Evolutionary conservation across 1,140 invertebrate species (phyloP).

Genomic region (Pseudomyrmex gracilis): DNA sequence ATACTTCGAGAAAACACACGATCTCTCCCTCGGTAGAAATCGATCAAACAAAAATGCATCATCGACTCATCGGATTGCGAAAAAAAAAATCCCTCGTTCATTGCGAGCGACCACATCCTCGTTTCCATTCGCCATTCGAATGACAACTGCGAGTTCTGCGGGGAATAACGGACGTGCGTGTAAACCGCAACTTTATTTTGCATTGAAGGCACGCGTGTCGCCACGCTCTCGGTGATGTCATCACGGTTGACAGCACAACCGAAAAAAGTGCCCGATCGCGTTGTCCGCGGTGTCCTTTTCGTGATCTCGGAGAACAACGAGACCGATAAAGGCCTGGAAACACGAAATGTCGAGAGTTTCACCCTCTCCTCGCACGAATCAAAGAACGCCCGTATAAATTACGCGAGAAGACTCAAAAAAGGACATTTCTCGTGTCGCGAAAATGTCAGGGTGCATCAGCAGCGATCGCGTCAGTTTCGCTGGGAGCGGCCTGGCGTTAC

Average conservation of each 20-base stretch:
- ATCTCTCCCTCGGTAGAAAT: neutral
- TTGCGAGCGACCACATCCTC: neutral
- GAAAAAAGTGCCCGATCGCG: slow-evolving; percentile 53
- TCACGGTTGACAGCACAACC: slow-evolving; percentile 27
- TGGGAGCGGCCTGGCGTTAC: neutral
- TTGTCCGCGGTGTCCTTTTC: slow-evolving; percentile 12
- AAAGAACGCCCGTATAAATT: slow-evolving; percentile 36
- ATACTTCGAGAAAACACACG: neutral
- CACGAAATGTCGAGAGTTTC: neutral
- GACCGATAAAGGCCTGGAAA: neutral
- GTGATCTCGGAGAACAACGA: neutral
- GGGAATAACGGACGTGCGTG: slow-evolving; percentile 67
- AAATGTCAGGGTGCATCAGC: slow-evolving; percentile 43
- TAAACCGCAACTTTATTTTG: slow-evolving; percentile 73
- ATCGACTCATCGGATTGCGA: slow-evolving; percentile 56
- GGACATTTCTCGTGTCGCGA: slow-evolving; percentile 42
- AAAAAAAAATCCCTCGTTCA: slow-evolving; percentile 28
- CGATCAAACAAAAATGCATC: neutral
- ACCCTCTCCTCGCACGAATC: slow-evolving; percentile 11
- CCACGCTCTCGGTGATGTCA: slow-evolving; percentile 67
- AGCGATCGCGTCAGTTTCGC: slow-evolving; percentile 33
- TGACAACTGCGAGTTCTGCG: slow-evolving; percentile 14
- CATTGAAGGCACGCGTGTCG: slow-evolving; percentile 69
- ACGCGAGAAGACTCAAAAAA: no score
- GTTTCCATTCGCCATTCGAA: slow-evolving; percentile 45